Evolutionary conservation across 2,113 vertebrate species (phyloP).

Genomic region (Syrrhaptes paradoxus): DNA sequence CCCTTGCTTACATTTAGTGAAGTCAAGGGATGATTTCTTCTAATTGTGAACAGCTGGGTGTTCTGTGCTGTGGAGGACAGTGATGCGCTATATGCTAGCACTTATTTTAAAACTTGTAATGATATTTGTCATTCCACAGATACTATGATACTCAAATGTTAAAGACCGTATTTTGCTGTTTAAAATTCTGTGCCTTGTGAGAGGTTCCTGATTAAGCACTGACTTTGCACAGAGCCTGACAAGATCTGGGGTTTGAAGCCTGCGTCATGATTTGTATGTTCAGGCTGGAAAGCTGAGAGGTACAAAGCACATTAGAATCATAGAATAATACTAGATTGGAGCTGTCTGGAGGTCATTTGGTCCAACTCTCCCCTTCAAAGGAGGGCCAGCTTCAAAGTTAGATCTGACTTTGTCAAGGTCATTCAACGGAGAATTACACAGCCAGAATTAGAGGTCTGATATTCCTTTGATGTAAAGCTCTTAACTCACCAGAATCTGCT

Average conservation of each 20-base stretch:
- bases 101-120: background rate
- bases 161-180: background rate
- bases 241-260: background rate
- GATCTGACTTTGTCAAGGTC: background rate
- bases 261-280: background rate
- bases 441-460: background rate
- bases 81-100: background rate
- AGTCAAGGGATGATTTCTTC: background rate
- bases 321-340: background rate
- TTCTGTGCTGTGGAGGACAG: background rate
- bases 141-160: background rate
- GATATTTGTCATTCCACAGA: background rate
- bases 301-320: background rate
- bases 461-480: slow-evolving; percentile 19
- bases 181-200: background rate
- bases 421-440: background rate
- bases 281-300: background rate
- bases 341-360: background rate
- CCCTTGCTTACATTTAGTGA: background rate
- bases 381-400: slow-evolving; percentile 10
- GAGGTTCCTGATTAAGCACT: background rate
- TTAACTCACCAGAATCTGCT: slow-evolving; percentile 2
- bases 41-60: background rate
- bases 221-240: background rate
- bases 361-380: background rate